phyloP scores from a whole-genome alignment of 2,888 invertebrate genomes.

The Aphodius granarius region DNA sequence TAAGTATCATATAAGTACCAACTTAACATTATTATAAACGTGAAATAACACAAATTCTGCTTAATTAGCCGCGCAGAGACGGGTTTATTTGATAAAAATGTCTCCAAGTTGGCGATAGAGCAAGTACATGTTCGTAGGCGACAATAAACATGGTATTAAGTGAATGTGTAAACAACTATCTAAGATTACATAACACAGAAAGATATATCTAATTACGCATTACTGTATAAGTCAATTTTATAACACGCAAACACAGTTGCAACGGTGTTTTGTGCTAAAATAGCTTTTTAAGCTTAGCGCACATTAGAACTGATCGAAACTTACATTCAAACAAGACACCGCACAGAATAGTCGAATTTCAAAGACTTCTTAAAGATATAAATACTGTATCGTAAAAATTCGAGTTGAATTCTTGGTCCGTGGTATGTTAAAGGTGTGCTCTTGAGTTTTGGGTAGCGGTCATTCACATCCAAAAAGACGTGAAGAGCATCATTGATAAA shows the following conservation, averaged over 20 bases:
- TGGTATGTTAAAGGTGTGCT: not conserved
- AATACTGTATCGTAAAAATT: not conserved
- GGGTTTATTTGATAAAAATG: not conserved
- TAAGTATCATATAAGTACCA: no score
- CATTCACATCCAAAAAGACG: not conserved
- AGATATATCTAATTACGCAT: not conserved
- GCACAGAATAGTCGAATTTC: no score
- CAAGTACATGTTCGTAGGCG: not conserved
- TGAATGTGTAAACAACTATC: not conserved
- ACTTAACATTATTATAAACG: not conserved
- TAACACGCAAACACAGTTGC: not conserved
- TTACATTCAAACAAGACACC: no score
- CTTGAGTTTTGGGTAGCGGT: not conserved
- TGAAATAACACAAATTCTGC: not conserved
- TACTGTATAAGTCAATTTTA: not conserved
- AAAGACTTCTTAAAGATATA: no score
- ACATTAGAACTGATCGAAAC: no score
- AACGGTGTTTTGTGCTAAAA: not conserved
- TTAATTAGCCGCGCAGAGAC: not conserved
- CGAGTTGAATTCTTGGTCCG: not conserved
- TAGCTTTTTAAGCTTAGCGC: not conserved
- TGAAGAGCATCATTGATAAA: not conserved
- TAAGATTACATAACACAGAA: not conserved
- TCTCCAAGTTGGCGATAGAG: not conserved
- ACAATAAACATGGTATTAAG: not conserved